Evolutionary conservation across 2,888 invertebrate genomes (phyloP).

Genomic region (Habrosyne pyritoides): DNA sequence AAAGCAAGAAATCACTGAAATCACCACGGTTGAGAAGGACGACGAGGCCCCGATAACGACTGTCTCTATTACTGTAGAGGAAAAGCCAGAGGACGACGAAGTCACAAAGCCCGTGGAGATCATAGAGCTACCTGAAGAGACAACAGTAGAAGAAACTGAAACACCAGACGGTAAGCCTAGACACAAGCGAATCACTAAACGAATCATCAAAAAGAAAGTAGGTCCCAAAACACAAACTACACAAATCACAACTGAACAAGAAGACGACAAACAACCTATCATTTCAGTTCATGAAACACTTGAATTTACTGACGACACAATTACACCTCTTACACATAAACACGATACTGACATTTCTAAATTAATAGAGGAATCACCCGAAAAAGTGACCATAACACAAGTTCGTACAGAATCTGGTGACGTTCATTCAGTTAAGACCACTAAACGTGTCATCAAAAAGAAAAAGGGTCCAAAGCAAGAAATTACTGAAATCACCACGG

Average conservation of each 20-base stretch:
- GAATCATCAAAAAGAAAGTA: conserved; percentile 42
- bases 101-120: conserved; percentile 17
- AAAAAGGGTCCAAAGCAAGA: conserved; percentile 24
- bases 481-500: conserved; percentile 31
- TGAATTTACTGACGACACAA: conserved; percentile 24
- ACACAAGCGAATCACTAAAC: conserved; percentile 34
- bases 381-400: conserved; percentile 56
- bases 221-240: conserved; percentile 35
- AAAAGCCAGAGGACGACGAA: conserved; percentile 15
- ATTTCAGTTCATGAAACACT: conserved; percentile 33
- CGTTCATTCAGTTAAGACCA: conserved; percentile 20
- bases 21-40: conserved; percentile 27
- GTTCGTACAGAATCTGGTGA: conserved; percentile 37
- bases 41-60: conserved; percentile 22
- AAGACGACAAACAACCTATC: conserved; percentile 20
- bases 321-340: conserved; percentile 22
- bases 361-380: conserved; percentile 45
- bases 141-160: conserved; percentile 25
- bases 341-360: conserved; percentile 20
- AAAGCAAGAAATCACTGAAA: conserved; percentile 35
- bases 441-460: conserved; percentile 19
- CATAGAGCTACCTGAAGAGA: conserved; percentile 43
- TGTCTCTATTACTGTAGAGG: conserved; percentile 44
- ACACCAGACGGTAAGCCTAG: conserved; percentile 43
- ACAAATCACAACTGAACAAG: conserved; percentile 47